Conservation (phyloP, 2,888 invertebrate genomes). For the Dryococelus australis region DNA sequence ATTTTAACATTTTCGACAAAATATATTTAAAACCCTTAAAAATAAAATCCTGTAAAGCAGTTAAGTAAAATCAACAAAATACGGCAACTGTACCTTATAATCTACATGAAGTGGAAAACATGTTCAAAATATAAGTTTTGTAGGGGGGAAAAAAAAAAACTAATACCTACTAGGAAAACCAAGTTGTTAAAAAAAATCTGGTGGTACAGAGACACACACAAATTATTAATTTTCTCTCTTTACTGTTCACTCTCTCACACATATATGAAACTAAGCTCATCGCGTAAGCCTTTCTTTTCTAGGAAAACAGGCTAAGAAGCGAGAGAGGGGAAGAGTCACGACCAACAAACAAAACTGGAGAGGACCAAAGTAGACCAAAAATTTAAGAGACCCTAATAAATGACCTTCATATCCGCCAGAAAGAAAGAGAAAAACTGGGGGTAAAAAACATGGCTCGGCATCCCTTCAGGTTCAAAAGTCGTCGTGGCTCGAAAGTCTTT, state of each 20-base stretch:
- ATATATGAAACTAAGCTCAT: neutral
- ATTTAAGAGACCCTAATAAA: neutral
- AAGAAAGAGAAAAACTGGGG: neutral
- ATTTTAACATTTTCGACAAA: too few species aligned
- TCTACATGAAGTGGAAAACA: too few species aligned
- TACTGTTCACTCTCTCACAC: too few species aligned
- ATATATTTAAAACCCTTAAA: too few species aligned
- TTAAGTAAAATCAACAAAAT: too few species aligned
- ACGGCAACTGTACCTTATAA: too few species aligned
- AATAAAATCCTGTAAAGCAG: too few species aligned
- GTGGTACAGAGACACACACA: neutral
- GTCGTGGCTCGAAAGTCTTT: neutral
- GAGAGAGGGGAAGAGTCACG: neutral
- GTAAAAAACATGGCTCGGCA: neutral
- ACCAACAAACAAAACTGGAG: neutral
- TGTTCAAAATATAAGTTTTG: too few species aligned
- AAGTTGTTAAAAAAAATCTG: too few species aligned
- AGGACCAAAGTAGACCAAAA: too few species aligned
- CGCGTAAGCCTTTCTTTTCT: neutral
- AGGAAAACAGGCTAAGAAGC: neutral
- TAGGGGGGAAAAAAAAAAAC: too few species aligned
- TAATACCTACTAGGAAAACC: too few species aligned
- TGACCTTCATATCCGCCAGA: slow-evolving; percentile 9
- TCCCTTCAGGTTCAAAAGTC: neutral
- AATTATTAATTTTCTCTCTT: neutral